Evolutionary conservation across 2,888 invertebrate genomes (phyloP), one percentile per base, ranked within the genome.

Genomic region (Hemithea aestivaria): DNA sequence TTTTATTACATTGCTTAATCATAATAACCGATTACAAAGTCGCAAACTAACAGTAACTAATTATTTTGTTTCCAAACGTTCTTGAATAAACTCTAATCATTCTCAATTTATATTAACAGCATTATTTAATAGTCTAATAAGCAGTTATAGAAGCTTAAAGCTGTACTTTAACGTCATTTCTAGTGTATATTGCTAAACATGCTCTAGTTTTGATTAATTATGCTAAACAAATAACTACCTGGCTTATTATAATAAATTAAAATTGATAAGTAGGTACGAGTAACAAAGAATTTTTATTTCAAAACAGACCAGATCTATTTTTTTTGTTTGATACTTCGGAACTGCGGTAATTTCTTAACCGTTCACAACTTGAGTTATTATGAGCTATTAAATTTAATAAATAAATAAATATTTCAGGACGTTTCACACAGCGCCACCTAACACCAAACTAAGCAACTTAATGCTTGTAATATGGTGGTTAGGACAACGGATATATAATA

Each of bases 71-170:
- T 24, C 27, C 31, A 27, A 37, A 26, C 28, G 27, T 39, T 33
- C 35, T 31, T 30, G 8, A 35, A 28, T 43, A 27, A 32, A 11
- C 35, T 23, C 25, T 46, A 46, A 45, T 38, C 36, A 40, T 38
- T 28, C 29, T 27, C 32, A 48, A 44, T 46, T 48, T 42, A 42
- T 45, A 45, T 48, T 48, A 39, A 51, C 46, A 41, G 35, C 46
- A 30, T 44, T 33, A 48, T 24, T 22, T 37, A 37, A 35, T 36
- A 42, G 27, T 23, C 23, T 38, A 40, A 44, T 42, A 48, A 45
- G 41, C 33, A 37, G 35, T 22, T 40, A 28, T 36, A 42, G 9
- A 42, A 30, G 10, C 29, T 36, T 42, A 37, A 25, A 7, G 25
- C 10, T 7, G 20, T 12, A 10, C 24, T 35, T 35, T 31, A 25